Evolutionary conservation across 2,113 vertebrate genomes (phyloP).

Genomic region (Sitta europaea): DNA sequence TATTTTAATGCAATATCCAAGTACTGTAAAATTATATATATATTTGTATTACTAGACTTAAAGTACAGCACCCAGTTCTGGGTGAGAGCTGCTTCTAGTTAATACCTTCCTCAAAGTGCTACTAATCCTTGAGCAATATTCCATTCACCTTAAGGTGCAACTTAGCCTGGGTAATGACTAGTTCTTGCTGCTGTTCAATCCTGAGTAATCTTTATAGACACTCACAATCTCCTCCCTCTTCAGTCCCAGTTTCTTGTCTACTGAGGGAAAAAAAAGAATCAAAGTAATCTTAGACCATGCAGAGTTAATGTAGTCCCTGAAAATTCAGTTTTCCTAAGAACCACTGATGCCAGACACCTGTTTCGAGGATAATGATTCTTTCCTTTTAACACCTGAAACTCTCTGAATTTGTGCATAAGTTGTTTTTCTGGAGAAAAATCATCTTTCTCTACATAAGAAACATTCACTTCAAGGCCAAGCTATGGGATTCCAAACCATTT

Average conservation of each 20-base stretch:
- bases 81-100: background rate
- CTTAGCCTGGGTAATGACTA: background rate
- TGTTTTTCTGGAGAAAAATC: background rate
- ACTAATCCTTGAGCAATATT: background rate
- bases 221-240: background rate
- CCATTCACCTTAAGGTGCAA: background rate
- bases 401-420: background rate
- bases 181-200: background rate
- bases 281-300: background rate
- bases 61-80: background rate
- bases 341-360: background rate
- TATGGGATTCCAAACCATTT: background rate
- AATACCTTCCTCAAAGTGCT: background rate
- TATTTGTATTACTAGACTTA: background rate
- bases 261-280: background rate
- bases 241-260: background rate
- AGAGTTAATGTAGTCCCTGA: background rate
- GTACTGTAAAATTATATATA: background rate
- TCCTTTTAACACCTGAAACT: background rate
- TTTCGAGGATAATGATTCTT: background rate
- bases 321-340: background rate
- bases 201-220: background rate
- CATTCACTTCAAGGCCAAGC: background rate
- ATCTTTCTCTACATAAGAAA: background rate
- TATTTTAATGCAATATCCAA: background rate